Base-by-base conservation (phyloP, 1,140 invertebrate species). In the Scaptomyza hsui region DNA sequence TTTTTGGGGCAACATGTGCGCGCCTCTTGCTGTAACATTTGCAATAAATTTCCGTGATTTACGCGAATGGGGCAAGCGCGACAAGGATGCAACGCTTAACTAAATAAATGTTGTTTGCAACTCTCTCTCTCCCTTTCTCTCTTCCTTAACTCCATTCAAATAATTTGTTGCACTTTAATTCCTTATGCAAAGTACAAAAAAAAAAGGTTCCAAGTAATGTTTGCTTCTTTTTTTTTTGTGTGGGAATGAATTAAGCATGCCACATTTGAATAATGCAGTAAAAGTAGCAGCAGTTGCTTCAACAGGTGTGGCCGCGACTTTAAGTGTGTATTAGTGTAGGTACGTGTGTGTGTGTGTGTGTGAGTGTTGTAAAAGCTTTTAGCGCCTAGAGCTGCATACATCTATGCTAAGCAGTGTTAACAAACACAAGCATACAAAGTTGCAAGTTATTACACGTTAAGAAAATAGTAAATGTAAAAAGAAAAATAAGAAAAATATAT, bases 1-100 rank as follows among this genome's bases (percentile, higher is more conserved):
- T 76, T 62, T 68, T 52, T 85, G 74, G 77, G 72, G 85, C 76
- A 85, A 85, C 80, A 85, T 85, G 80, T 85, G 68, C 44, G 79
- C 79, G 81, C 81, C 81, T 74, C 76, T 80, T 80, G 63, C 76
- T 62, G 53, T 80, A 75, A 72, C 56, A 65, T 76, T 85, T 37
- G 80, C 82, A 74, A 86, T 85, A 85, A 86, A 86, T 85, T 86
- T 76, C 21, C 15, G 69, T 85, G 81, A 85, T 85, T 85, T 85
- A 85, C 80, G 77, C 64, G 72, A 69, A 60, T 44, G 67, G 65
- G 67, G 59, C 51, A 67, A 42, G 49, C 19, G 26, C 19, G 26
- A 29, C 13, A 26, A 10, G 42, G 32, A 47, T 21, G 57, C 48
- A 29, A 72, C 76, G 76, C 80, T 75, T 75, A 79, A 85, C 76